Percentiles rank a stretch among this genome's conserved stretches.
phyloP scores from a whole-genome alignment of 2,113 vertebrate species.

The Charadrius vociferus region DNA sequence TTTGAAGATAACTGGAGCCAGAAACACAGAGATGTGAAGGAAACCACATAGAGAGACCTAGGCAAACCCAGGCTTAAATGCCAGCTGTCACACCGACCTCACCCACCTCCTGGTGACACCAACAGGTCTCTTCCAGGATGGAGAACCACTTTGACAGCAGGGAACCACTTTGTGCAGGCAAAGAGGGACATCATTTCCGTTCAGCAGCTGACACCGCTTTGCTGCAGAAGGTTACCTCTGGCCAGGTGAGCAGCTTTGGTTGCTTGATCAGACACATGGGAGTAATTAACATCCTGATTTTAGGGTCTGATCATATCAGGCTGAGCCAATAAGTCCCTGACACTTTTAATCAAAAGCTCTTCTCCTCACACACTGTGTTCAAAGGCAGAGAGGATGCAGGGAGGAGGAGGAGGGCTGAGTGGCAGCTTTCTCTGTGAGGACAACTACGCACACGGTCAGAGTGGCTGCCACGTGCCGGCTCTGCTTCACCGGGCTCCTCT shows the following conservation, averaged over 20 bases:
- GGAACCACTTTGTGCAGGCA: too few relatives aligned
- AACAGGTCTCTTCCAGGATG: not conserved
- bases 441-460: not conserved
- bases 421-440: not conserved
- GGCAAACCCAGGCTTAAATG: not conserved
- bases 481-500: accelerated
- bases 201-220: accelerated
- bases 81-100: not conserved
- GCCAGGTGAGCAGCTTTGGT: not conserved
- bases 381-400: not conserved
- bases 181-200: not conserved
- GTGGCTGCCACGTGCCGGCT: not conserved
- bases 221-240: not conserved
- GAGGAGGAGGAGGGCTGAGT: not conserved
- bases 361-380: not conserved
- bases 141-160: not conserved
- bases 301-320: not conserved
- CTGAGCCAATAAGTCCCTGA: not conserved
- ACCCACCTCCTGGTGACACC: not conserved
- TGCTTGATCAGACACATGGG: not conserved
- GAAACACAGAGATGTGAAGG: not conserved
- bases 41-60: not conserved
- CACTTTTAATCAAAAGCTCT: not conserved
- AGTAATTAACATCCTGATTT: not conserved
- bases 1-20: not conserved